Evolutionary conservation across 2,113 vertebrate genomes (phyloP).

Genomic region (Corvus hawaiiensis): DNA sequence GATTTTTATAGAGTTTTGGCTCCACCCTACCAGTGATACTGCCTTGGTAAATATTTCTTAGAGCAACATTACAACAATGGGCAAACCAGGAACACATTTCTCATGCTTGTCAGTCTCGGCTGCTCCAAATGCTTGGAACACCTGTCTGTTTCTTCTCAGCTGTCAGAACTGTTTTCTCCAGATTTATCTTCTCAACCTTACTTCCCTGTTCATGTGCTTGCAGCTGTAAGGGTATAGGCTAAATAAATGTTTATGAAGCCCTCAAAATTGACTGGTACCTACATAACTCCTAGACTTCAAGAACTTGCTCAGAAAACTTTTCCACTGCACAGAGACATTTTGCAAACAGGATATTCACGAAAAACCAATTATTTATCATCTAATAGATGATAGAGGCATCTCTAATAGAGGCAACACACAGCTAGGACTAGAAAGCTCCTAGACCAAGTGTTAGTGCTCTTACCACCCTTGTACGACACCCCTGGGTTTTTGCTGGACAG

Average conservation of each 20-base stretch:
- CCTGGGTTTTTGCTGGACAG: neutral
- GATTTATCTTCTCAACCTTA: slow-evolving; percentile 15
- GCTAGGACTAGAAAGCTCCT: neutral
- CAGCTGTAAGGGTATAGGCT: neutral
- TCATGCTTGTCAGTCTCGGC: neutral
- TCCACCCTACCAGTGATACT: neutral
- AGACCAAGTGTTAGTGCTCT: neutral
- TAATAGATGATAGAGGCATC: neutral
- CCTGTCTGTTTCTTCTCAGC: slow-evolving; percentile 23
- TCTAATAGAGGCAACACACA: neutral
- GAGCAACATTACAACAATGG: neutral
- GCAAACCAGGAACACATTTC: neutral
- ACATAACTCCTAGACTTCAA: neutral
- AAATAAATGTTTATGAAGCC: neutral
- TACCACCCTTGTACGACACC: neutral
- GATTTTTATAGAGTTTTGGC: neutral
- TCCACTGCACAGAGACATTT: neutral
- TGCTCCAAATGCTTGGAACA: neutral
- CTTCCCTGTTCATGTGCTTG: neutral
- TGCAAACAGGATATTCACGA: neutral
- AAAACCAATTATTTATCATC: neutral
- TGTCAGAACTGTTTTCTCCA: neutral
- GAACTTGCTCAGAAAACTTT: neutral
- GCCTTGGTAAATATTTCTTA: neutral
- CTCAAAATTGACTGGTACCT: neutral